These are phyloP conservation scores for Stenodema calcarata DNA, from an alignment of 2,888 invertebrate species.

Conservation along the genomic window DNA sequence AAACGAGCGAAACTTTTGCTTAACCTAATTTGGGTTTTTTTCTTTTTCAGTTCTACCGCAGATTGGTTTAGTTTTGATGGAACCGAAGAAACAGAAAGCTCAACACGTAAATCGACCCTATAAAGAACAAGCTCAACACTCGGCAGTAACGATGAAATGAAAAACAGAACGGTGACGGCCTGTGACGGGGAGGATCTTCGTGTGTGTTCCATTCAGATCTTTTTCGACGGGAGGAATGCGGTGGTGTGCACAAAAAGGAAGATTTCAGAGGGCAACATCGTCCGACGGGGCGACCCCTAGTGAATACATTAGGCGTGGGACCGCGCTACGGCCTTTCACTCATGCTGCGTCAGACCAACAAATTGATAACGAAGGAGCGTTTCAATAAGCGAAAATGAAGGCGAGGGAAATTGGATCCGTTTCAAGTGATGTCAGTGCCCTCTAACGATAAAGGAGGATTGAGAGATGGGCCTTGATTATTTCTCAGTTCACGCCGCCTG, in stretches of 20 bases:
- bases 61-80: neutral
- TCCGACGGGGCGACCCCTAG: neutral
- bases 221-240: constrained; percentile 23
- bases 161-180: neutral
- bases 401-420: neutral
- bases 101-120: neutral
- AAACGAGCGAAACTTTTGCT: no score
- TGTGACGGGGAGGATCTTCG: neutral
- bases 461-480: neutral
- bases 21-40: no score
- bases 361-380: constrained; percentile 8
- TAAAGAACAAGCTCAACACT: neutral
- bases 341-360: neutral
- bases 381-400: constrained; percentile 15
- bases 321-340: neutral
- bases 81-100: neutral
- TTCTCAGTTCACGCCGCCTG: neutral
- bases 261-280: neutral
- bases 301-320: constrained; percentile 24
- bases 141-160: neutral
- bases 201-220: constrained; percentile 39
- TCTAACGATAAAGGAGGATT: neutral
- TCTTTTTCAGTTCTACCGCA: no score
- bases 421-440: neutral
- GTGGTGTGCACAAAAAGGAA: constrained; percentile 16